phyloP scores from a whole-genome alignment of 2,797 vertebrate species.

The Enteromius treurensis region DNA sequence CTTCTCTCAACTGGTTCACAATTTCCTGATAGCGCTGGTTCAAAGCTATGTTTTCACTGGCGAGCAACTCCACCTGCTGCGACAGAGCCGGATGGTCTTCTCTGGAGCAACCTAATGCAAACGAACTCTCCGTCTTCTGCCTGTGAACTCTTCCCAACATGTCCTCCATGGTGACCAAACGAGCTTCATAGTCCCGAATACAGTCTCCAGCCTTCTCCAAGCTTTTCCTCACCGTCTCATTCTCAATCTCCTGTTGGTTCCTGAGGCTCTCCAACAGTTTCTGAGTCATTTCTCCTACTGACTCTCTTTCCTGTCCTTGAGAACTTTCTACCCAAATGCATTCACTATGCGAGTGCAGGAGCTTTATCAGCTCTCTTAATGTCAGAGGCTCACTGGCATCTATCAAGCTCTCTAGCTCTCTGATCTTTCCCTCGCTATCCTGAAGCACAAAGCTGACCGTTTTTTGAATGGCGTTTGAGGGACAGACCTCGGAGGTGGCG shows the following conservation, averaged over 20 bases:
- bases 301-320: conserved; percentile 64
- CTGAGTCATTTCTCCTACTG: conserved; percentile 54
- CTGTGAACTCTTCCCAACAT: conserved; percentile 76
- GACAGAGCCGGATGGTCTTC: conserved; percentile 72
- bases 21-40: conserved; percentile 83
- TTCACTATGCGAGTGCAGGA: conserved; percentile 70
- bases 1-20: conserved; percentile 83
- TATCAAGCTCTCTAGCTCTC: conserved; percentile 75
- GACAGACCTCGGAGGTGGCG: conserved; percentile 63
- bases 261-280: conserved; percentile 76
- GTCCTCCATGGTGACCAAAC: conserved; percentile 78
- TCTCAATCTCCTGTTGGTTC: conserved; percentile 77
- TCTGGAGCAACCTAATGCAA: conserved; percentile 64
- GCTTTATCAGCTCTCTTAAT: conserved; percentile 68
- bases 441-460: conserved; percentile 69
- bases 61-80: conserved; percentile 77
- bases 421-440: conserved; percentile 73
- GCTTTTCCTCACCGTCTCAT: conserved; percentile 74
- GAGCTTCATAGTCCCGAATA: conserved; percentile 77
- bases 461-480: conserved; percentile 71
- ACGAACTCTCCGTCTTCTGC: conserved; percentile 69
- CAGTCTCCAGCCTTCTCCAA: conserved; percentile 77
- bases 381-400: conserved; percentile 68
- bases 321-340: conserved; percentile 41
- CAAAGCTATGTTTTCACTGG: conserved; percentile 75